Percentiles rank a stretch among this genome's conserved stretches.
These are phyloP conservation scores for Ochropleura plecta DNA, from an alignment of 2,888 invertebrate species.

Conservation along the genomic window DNA sequence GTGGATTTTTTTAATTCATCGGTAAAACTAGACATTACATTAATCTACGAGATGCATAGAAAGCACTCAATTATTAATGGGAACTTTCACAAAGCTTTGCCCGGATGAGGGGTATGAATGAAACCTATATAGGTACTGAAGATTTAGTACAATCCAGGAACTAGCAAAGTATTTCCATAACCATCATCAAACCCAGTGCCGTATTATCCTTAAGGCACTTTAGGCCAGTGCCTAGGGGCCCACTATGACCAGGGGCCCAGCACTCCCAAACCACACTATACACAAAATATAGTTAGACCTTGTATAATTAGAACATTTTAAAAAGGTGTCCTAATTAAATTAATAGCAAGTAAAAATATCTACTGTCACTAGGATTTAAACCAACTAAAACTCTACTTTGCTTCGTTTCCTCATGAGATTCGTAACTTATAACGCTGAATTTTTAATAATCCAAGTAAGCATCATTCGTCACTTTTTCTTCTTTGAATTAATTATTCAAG, in stretches of 20 bases:
- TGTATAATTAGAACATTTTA: background rate
- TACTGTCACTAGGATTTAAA: background rate
- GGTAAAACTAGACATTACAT: no score
- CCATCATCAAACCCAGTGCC: no score
- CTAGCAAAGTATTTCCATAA: background rate
- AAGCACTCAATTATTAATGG: background rate
- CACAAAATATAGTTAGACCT: background rate
- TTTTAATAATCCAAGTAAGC: constrained; percentile 20
- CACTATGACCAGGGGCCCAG: no score
- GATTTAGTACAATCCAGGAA: background rate
- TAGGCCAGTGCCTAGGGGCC: no score
- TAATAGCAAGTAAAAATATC: no score
- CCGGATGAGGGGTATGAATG: no score
- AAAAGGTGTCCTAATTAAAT: no score
- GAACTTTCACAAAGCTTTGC: no score
- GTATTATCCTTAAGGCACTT: no score
- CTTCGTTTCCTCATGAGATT: background rate
- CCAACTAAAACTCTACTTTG: background rate
- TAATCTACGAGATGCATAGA: background rate
- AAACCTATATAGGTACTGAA: background rate
- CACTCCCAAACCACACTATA: no score
- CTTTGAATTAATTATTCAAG: constrained; percentile 66
- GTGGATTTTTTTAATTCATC: background rate
- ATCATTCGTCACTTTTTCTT: constrained; percentile 48
- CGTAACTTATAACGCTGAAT: constrained; percentile 6